phyloP scores from a whole-genome alignment of 2,888 invertebrate genomes.

The Epirrhoe alternata region DNA sequence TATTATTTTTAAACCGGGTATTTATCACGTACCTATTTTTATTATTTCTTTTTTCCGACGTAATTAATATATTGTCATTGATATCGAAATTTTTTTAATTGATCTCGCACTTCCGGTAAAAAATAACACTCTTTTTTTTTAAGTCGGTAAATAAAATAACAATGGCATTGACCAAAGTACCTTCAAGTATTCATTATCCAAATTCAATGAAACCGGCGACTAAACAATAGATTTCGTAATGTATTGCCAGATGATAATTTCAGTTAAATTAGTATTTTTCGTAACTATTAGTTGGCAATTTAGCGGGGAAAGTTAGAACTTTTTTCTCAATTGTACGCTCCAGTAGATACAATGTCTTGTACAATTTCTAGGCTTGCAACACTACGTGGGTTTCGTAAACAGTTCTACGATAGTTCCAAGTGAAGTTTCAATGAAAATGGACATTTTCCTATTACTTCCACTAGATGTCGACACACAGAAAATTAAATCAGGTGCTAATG shows the following conservation, averaged over 20 bases:
- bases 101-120: too few relatives aligned
- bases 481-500: too few relatives aligned
- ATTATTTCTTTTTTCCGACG: too few relatives aligned
- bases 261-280: slow-evolving; percentile 54
- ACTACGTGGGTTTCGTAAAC: slow-evolving; percentile 74
- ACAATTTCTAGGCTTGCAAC: slow-evolving; percentile 80
- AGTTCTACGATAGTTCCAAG: slow-evolving; percentile 23
- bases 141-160: too few relatives aligned
- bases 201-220: neutral
- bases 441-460: too few relatives aligned
- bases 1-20: too few relatives aligned
- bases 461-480: too few relatives aligned
- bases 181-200: neutral
- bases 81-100: too few relatives aligned
- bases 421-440: too few relatives aligned
- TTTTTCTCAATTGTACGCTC: slow-evolving; percentile 83
- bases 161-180: slow-evolving; percentile 1
- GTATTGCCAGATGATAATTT: slow-evolving; percentile 16
- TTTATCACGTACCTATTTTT: too few relatives aligned
- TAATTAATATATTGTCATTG: too few relatives aligned
- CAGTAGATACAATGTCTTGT: slow-evolving; percentile 72
- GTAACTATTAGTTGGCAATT: slow-evolving; percentile 74
- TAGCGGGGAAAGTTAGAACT: slow-evolving; percentile 71
- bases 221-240: slow-evolving; percentile 13
- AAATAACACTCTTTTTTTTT: too few relatives aligned